Conservation (phyloP, 2,113 vertebrate species). For the Leptobrachium leishanense region DNA sequence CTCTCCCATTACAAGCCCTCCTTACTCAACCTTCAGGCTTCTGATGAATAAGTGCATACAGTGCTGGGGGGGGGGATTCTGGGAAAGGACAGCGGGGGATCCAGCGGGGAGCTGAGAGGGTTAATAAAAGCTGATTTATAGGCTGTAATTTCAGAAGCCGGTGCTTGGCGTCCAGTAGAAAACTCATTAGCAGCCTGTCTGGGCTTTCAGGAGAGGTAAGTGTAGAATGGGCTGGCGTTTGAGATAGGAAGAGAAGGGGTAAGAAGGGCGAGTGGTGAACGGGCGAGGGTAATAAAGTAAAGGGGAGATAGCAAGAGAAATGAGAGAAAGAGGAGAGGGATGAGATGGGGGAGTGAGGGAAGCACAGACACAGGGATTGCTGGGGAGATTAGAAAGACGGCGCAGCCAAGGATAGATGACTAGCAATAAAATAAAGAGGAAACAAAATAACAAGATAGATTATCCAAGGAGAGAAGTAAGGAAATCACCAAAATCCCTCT, state of each 20-base stretch:
- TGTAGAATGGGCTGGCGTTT: background rate
- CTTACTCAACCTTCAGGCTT: background rate
- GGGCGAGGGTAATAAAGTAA: background rate
- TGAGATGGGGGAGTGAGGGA: background rate
- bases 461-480: too few relatives aligned
- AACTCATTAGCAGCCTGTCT: conserved; percentile 18
- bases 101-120: conserved; percentile 10
- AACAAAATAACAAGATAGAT: too few relatives aligned
- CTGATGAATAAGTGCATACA: background rate
- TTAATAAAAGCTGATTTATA: conserved; percentile 32
- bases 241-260: background rate
- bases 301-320: background rate
- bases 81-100: background rate
- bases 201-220: background rate
- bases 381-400: background rate
- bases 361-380: background rate
- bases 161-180: background rate
- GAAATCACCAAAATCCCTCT: too few relatives aligned
- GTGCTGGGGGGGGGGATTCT: background rate
- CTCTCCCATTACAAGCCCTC: background rate
- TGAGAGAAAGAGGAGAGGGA: background rate
- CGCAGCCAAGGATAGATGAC: too few relatives aligned
- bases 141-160: conserved; percentile 3
- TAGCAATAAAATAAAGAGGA: too few relatives aligned
- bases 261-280: background rate